A percentile compares a stretch with the other conserved stretches of the same genome.
Conservation (phyloP, 2,113 vertebrate species). For the Semicossyphus pulcher region DNA sequence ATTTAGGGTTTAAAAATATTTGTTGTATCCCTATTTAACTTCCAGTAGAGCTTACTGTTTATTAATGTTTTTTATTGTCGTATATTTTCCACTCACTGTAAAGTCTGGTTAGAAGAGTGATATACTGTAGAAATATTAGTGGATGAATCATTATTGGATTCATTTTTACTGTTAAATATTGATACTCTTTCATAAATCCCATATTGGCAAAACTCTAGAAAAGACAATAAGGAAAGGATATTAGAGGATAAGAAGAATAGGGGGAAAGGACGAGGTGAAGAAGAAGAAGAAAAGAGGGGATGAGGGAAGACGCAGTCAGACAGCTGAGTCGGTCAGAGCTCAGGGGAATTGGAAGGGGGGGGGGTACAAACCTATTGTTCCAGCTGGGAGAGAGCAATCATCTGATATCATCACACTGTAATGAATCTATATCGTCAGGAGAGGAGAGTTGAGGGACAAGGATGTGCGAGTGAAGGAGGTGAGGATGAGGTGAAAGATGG, state of each 20-base stretch:
- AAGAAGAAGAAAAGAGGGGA: neutral
- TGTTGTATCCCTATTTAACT: too few relatives aligned
- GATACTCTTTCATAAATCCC: neutral
- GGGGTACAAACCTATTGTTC: constrained; percentile 68
- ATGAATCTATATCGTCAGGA: constrained; percentile 69
- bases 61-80: neutral
- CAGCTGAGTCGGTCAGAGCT: constrained; percentile 20
- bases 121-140: neutral
- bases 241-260: neutral
- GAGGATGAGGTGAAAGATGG: constrained; percentile 5
- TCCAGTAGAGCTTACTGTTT: neutral
- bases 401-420: constrained; percentile 81
- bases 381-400: constrained; percentile 71
- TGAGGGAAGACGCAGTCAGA: neutral
- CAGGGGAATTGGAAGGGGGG: neutral
- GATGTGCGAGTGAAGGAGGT: constrained; percentile 11
- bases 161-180: neutral
- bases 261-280: neutral
- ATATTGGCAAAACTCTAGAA: neutral
- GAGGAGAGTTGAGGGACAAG: constrained; percentile 37
- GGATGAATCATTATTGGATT: neutral
- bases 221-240: neutral
- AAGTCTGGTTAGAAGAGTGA: too few relatives aligned
- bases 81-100: too few relatives aligned
- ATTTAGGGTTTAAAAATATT: too few relatives aligned